These are phyloP conservation scores for Agapornis canus DNA, from an alignment of 2,797 vertebrate genomes.

Conservation along the genomic window DNA sequence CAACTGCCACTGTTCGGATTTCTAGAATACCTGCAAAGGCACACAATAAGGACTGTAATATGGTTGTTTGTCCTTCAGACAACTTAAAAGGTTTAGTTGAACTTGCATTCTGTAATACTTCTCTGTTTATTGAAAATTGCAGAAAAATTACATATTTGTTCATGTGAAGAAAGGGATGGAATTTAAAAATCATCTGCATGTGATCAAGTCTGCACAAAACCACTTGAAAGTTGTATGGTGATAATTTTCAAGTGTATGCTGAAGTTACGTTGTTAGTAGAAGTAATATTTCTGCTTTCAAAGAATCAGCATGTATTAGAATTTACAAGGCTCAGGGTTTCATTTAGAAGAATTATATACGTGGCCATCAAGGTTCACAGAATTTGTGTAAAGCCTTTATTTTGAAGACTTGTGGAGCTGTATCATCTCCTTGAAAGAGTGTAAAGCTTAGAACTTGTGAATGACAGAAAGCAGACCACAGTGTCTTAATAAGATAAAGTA, in stretches of 20 bases:
- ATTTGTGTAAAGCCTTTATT: constrained; percentile 46
- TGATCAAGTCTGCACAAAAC: constrained; percentile 25
- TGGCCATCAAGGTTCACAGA: constrained; percentile 17
- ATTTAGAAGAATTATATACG: background rate
- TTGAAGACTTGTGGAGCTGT: constrained; percentile 43
- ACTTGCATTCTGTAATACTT: constrained; percentile 66
- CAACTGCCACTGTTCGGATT: constrained; percentile 96
- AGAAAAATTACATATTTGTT: constrained; percentile 62
- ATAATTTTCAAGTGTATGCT: constrained; percentile 42
- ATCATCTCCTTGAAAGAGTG: constrained; percentile 36
- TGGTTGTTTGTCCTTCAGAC: constrained; percentile 28
- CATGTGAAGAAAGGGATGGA: constrained; percentile 72
- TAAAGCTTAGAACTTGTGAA: constrained; percentile 60
- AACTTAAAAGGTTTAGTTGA: constrained; percentile 55
- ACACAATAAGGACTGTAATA: constrained; percentile 45
- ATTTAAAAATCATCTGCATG: constrained; percentile 27
- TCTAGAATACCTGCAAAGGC: constrained; percentile 92
- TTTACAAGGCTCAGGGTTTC: background rate
- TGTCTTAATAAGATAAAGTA: constrained; percentile 68
- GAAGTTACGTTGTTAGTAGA: background rate
- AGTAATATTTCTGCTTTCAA: background rate
- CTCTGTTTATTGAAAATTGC: constrained; percentile 68
- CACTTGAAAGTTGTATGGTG: constrained; percentile 57
- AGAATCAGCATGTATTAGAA: background rate
- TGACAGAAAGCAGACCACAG: constrained; percentile 70